phyloP scores from a whole-genome alignment of 2,888 invertebrate genomes.

The Resseliella maxima region DNA sequence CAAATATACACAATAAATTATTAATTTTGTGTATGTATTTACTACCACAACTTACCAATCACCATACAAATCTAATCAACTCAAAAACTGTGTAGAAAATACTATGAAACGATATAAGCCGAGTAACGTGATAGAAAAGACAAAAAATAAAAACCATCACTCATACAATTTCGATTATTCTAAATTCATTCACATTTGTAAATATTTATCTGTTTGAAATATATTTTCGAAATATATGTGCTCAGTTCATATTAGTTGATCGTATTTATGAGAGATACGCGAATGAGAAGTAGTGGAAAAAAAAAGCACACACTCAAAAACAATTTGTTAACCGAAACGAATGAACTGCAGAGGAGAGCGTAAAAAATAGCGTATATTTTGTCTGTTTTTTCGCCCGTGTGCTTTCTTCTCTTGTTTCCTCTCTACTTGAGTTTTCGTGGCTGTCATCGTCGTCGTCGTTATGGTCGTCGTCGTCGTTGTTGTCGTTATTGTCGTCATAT shows the following conservation, averaged over 20 bases:
- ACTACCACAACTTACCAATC: not conserved
- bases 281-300: not conserved
- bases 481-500: conserved; percentile 1
- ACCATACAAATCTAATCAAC: not conserved
- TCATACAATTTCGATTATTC: not conserved
- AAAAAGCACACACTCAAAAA: not conserved
- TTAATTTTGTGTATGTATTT: not conserved
- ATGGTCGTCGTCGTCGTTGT: not conserved
- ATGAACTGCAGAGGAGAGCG: not conserved
- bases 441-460: not conserved
- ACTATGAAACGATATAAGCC: not conserved
- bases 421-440: not conserved
- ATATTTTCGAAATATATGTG: not conserved
- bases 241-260: not conserved
- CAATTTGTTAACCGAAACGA: not conserved
- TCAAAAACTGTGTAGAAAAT: not conserved
- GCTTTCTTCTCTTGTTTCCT: not conserved
- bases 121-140: not conserved
- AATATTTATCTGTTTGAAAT: conserved; percentile 36
- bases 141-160: not conserved
- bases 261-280: no score
- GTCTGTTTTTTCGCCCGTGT: not conserved
- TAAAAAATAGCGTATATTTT: not conserved
- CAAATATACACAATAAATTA: not conserved
- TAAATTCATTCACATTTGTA: conserved; percentile 26